Evolutionary conservation across 2,888 invertebrate species (phyloP), one percentile per base, ranked within the genome.

Genomic region (Formica aserva): DNA sequence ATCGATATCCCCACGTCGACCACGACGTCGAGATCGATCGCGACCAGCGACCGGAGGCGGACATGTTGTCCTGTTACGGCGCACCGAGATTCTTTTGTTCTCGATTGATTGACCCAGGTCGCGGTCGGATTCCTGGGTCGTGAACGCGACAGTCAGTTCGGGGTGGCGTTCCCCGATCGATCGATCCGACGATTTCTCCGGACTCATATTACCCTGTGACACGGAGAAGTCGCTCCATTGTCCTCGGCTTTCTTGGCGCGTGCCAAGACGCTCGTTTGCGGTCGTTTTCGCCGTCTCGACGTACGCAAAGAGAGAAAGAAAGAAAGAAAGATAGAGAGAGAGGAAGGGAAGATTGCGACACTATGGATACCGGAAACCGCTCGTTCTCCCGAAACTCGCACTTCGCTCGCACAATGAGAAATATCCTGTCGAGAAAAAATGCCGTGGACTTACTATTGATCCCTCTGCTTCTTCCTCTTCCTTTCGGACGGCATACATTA

Each of bases 171-270:
- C 65, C 45, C 65, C 48, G 65, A 87, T 87, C 85, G 86, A 88
- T 85, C 85, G 85, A 86, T 69, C 60, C 86, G 74, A 75, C 84
- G 82, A 92, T 93, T 93, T 91, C 94, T 93, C 86, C 84, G 81
- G 85, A 72, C 88, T 94, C 93, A 94, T 94, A 94, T 94, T 93
- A 92, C 91, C 94, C 94, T 94, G 94, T 93, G 92, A 94, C 91
- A 91, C 93, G 93, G 94, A 94, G 94, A 93, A 94, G 94, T 92
- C 92, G 91, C 93, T 94, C 92, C 92, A 94, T 94, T 94, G 94
- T 94, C 94, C 94, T 94, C 94, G 91, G 92, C 92, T 94, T 94
- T 94, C 94, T 94, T 94, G 90, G 88, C 80, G 82, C 86, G 82
- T 86, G 89, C 89, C 89, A 93, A 94, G 94, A 93, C 90, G 87